These are phyloP conservation scores for Gonatopus flavifemur DNA, from an alignment of 1,140 invertebrate species.

Conservation along the genomic window DNA sequence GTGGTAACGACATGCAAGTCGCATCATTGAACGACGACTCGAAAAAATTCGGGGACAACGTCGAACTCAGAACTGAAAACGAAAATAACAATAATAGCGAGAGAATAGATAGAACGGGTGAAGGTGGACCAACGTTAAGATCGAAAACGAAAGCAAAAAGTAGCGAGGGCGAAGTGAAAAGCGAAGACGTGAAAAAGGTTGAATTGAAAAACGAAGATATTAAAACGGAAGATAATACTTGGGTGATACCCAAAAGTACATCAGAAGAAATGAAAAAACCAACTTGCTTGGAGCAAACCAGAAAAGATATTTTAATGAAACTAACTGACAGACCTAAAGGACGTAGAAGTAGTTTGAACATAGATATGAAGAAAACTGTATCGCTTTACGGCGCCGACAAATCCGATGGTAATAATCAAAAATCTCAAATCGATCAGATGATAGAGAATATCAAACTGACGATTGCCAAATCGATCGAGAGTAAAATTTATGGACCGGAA, in stretches of 20 bases:
- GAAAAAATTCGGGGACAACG: conserved; percentile 51
- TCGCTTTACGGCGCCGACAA: conserved; percentile 42
- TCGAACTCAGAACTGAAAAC: conserved; percentile 39
- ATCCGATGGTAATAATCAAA: conserved; percentile 32
- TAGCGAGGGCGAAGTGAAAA: conserved; percentile 26
- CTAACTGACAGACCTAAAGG: conserved; percentile 38
- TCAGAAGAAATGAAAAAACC: conserved; percentile 31
- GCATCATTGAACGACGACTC: conserved; percentile 33
- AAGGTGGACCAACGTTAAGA: conserved; percentile 46
- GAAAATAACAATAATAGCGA: conserved; percentile 51
- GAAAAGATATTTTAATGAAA: conserved; percentile 45
- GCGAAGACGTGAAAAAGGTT: conserved; percentile 23
- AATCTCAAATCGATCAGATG: conserved; percentile 52
- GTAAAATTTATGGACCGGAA: conserved; percentile 43
- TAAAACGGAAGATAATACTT: neutral
- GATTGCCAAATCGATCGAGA: conserved; percentile 52
- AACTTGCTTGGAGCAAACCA: conserved; percentile 26
- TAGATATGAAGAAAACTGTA: conserved; percentile 49
- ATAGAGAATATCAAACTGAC: conserved; percentile 52
- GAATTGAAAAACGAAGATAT: conserved; percentile 5
- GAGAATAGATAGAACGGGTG: conserved; percentile 28
- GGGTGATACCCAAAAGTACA: conserved; percentile 7
- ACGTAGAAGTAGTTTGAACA: conserved; percentile 49
- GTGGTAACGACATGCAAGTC: conserved; percentile 34
- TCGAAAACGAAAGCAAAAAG: conserved; percentile 54